Evolutionary conservation across 2,888 invertebrate genomes (phyloP).

Genomic region (Bellardia pandia): DNA sequence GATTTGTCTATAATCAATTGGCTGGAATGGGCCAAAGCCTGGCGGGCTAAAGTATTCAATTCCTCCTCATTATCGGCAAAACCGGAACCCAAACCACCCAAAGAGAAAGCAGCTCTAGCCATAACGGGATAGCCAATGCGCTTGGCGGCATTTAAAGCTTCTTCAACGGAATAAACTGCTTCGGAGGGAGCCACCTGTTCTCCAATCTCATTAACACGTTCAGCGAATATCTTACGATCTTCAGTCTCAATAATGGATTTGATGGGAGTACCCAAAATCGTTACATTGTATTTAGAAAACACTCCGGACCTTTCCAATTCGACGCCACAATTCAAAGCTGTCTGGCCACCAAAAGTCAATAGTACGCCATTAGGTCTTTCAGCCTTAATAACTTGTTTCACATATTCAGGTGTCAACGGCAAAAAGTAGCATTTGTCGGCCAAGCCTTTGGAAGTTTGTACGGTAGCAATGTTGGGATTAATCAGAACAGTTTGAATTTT

Average conservation of each 20-base stretch:
- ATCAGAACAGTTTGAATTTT: slow-evolving; percentile 97
- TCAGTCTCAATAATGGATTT: slow-evolving; percentile 98
- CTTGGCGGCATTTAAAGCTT: slow-evolving; percentile 94
- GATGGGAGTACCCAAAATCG: slow-evolving; percentile 98
- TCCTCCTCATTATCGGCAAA: slow-evolving; percentile 96
- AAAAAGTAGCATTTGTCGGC: slow-evolving; percentile 99
- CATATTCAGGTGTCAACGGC: slow-evolving; percentile 97
- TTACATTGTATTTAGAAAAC: slow-evolving; percentile 94
- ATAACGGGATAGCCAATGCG: slow-evolving; percentile 97
- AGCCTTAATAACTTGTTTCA: slow-evolving; percentile 97
- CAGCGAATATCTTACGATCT: slow-evolving; percentile 97
- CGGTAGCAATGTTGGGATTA: slow-evolving; percentile 99
- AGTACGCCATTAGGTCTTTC: slow-evolving; percentile 99
- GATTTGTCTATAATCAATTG: slow-evolving; percentile 98
- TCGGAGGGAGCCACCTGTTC: slow-evolving; percentile 98
- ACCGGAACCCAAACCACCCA: slow-evolving; percentile 99
- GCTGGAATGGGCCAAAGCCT: slow-evolving; percentile 93
- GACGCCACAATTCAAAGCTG: slow-evolving; percentile 98
- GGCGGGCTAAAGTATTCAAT: slow-evolving; percentile 90
- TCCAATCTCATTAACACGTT: slow-evolving; percentile 93
- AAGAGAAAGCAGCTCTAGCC: slow-evolving; percentile 97
- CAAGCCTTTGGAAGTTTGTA: slow-evolving; percentile 99
- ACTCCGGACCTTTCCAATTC: slow-evolving; percentile 93
- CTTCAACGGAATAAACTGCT: slow-evolving; percentile 94
- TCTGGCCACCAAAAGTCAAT: slow-evolving; percentile 99